A percentile compares a stretch with the other conserved stretches of the same genome.
Conservation (phyloP, 1,140 invertebrate genomes). For the Muscidifurax raptorellus region DNA sequence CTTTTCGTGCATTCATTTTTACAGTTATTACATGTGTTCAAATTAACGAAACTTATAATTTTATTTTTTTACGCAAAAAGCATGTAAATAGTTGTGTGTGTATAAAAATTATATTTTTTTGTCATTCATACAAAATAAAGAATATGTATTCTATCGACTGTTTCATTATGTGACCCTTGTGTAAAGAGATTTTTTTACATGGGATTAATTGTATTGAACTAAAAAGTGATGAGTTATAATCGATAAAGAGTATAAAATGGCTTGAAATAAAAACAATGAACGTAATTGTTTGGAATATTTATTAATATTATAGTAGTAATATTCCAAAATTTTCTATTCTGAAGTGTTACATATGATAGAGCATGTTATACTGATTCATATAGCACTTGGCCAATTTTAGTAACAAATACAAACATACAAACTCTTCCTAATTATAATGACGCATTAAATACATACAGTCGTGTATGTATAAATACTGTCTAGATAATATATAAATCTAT, state of each 20-base stretch:
- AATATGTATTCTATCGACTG: not conserved
- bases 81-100: slow-evolving; percentile 17
- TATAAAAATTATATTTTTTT: not conserved
- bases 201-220: not conserved
- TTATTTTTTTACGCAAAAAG: slow-evolving; percentile 6
- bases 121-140: not conserved
- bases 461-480: slow-evolving; percentile 52
- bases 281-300: not conserved
- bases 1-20: not conserved
- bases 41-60: not conserved
- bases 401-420: slow-evolving; percentile 40
- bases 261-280: not conserved
- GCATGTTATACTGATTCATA: not conserved
- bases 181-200: not conserved
- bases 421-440: slow-evolving; percentile 45
- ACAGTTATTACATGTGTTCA: not conserved
- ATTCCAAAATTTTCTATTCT: not conserved
- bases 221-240: not conserved
- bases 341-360: slow-evolving; percentile 32
- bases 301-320: not conserved
- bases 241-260: not conserved
- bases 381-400: slow-evolving; percentile 2
- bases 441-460: slow-evolving; percentile 51
- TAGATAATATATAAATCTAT: slow-evolving; percentile 42
- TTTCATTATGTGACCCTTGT: not conserved